Evolutionary conservation across 2,113 vertebrate genomes (phyloP), one percentile per base, ranked within the genome.

Genomic region (Gorsachius goisagi): DNA sequence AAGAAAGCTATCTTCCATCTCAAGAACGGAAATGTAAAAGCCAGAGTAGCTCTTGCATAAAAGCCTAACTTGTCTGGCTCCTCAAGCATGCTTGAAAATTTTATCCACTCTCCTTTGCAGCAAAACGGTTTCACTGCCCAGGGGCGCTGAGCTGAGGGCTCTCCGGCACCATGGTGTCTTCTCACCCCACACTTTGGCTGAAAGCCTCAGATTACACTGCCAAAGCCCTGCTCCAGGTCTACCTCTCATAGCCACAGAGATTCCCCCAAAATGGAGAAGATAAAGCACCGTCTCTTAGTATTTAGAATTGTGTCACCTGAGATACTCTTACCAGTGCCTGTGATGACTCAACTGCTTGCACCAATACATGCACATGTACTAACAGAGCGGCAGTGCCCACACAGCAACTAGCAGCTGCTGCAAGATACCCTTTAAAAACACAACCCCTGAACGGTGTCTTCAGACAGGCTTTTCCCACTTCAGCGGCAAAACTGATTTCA

Each of bases 1-100:
- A 89, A 88, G 77, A 91, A 76, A 95, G 63, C 59, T 81, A 55
- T 87, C 83, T 92, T 82, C 81, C 49, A 49, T 56, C 60, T 89
- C 62, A 72, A 72, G 47, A 78, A 89, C 91, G 33, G 73, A 90
- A 93, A 78, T 1, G 1, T 44, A 81, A 89, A 75, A 72, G 39
- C 19, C 41, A 72, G 56, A 81, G 55, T 44, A 2, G 15, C 23
- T 87, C 35, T 73, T 64, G 49, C 64, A 91, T 53, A 63, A 88
- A 91, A 89, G 44, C 15, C 30, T 60, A 67, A 85, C 58, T 85
- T 0, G 0, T 60, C 20, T 73, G 82, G 71, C 39, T 96, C 30
- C 49, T 79, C 62, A 72, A 82, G 16, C 1, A 0, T 22, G 41
- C 44, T 30, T 11, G 0, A 74, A 88, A 86, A 60, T 68, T 47